Conservation (phyloP, 2,113 vertebrate species). For the Ifrita kowaldi region DNA sequence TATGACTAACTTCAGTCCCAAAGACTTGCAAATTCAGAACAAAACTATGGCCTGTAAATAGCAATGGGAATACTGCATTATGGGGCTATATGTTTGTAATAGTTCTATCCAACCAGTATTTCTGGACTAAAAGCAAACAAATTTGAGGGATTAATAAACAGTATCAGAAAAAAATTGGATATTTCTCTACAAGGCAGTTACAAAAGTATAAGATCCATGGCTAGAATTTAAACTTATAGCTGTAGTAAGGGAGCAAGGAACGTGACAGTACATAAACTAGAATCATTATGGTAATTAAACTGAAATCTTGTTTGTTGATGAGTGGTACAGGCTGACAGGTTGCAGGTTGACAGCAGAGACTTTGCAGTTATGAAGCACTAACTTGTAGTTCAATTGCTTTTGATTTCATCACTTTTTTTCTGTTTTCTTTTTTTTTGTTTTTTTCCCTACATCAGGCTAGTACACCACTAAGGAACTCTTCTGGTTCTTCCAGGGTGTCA, state of each 20-base stretch:
- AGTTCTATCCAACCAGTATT: background rate
- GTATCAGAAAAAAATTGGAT: background rate
- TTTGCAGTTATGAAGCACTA: background rate
- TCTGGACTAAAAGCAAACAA: background rate
- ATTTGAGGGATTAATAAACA: background rate
- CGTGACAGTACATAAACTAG: fast-evolving
- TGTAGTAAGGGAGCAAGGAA: background rate
- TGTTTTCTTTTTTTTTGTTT: background rate
- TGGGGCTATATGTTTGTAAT: background rate
- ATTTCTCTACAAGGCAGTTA: background rate
- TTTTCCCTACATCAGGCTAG: fast-evolving
- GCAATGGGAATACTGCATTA: background rate
- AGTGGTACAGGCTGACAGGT: background rate
- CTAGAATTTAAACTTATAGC: background rate
- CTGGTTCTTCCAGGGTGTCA: background rate
- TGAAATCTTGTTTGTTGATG: background rate
- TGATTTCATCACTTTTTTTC: background rate
- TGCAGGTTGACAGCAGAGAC: background rate
- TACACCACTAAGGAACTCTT: background rate
- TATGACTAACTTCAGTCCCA: background rate
- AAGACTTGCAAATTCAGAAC: background rate
- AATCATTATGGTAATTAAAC: background rate
- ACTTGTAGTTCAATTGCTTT: background rate
- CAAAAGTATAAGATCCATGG: background rate
- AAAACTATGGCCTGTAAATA: background rate